Evolutionary conservation across 2,888 invertebrate genomes (phyloP).

Genomic region (Drosophila pseudotakahashii): DNA sequence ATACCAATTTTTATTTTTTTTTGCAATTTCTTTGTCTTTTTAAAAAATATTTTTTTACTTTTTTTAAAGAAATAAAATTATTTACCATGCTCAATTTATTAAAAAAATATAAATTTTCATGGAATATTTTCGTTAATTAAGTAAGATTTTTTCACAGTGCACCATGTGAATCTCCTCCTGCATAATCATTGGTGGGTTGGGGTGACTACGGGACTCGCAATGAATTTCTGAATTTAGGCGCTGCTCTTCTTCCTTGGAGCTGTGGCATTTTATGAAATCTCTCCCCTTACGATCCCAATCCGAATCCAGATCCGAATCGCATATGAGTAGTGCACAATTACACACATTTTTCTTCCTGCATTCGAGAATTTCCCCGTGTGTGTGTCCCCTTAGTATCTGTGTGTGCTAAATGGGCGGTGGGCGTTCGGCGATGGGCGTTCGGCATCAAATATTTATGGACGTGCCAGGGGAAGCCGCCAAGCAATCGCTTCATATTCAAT

Average conservation of each 20-base stretch:
- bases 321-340: conserved; percentile 67
- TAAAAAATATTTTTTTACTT: too few relatives aligned
- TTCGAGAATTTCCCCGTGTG: neutral
- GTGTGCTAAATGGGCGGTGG: conserved; percentile 1
- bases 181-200: conserved; percentile 48
- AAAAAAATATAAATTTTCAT: too few relatives aligned
- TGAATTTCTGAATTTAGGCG: conserved; percentile 76
- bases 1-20: too few relatives aligned
- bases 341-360: conserved; percentile 44
- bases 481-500: conserved; percentile 77
- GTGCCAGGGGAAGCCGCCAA: conserved; percentile 57
- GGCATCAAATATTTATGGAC: conserved; percentile 75
- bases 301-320: neutral
- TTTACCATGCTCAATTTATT: too few relatives aligned
- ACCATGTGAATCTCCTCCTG: conserved; percentile 8
- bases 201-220: neutral
- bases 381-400: neutral
- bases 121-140: too few relatives aligned
- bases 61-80: too few relatives aligned
- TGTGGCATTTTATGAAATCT: conserved; percentile 62
- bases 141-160: conserved; percentile 2
- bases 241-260: conserved; percentile 18
- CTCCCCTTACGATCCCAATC: conserved; percentile 13
- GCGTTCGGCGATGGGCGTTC: neutral
- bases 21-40: too few relatives aligned